Base-by-base conservation (phyloP, 2,797 vertebrate genomes). In the Tinamus major region DNA sequence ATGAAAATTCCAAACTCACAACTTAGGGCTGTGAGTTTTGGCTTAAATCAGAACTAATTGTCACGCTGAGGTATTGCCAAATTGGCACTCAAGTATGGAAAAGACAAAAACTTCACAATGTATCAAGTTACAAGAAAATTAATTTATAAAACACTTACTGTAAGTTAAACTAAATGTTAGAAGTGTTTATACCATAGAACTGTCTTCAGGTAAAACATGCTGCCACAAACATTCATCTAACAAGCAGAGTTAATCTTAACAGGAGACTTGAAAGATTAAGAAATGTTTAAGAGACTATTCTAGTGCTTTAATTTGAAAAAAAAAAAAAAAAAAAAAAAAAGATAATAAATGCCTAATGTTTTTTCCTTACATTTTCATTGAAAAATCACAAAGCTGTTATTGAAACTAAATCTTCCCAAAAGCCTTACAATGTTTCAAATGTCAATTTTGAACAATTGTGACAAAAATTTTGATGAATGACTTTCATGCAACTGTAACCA, bases 101-200 rank as follows among this genome's bases (percentile, higher is more conserved):
- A 89, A 95, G 90, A 86, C 76, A 94, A 94, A 93, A 97, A 88
- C 35, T 61, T 93, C 62, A 85, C 67, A 95, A 77, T 48, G 90
- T 76, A 95, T 92, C 93, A 96, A 95, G 90, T 48, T 69, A 79
- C 83, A 96, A 94, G 59, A 96, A 97, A 96, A 93, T 94, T 93
- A 92, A 97, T 97, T 97, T 96, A 39, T 19, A 72, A 87, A 97
- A 89, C 63, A 91, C 63, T 93, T 96, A 88, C 44, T 55, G 14
- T 90, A 96, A 85, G 80, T 90, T 94, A 96, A 97, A 93, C 26
- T 88, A 95, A 96, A 96, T 85, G 49, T 95, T 96, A 95, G 88
- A 87, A 89, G 53, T 87, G 19, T 35, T 94, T 81, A 95, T 79
- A 56, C 62, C 94, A 69, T 86, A 78, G 63, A 88, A 83, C 58